Evolutionary conservation across 2,888 invertebrate genomes (phyloP).

Genomic region (Drosophila pseudotakahashii): DNA sequence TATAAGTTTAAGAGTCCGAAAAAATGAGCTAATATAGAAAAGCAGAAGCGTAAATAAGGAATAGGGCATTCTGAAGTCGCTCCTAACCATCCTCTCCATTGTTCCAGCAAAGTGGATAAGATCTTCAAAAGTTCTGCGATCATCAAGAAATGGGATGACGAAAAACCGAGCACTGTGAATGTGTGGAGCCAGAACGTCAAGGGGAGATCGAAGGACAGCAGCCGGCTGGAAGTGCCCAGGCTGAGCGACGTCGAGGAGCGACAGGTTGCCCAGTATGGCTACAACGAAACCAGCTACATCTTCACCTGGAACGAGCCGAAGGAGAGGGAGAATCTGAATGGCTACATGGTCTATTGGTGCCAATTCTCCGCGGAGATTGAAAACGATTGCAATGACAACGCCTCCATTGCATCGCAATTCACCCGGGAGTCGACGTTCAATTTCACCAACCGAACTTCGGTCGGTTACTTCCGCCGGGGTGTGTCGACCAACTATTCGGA

Average conservation of each 20-base stretch:
- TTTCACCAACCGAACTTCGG: too few species aligned
- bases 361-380: too few species aligned
- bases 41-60: too few species aligned
- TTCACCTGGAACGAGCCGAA: neutral
- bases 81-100: neutral
- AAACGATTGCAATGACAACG: neutral
- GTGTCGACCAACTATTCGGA: neutral
- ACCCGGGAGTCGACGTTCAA: neutral
- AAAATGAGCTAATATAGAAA: too few species aligned
- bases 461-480: neutral
- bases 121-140: neutral
- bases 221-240: constrained; percentile 25
- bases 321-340: neutral
- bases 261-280: neutral
- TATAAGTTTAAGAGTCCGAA: too few species aligned
- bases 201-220: constrained; percentile 39
- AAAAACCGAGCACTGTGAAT: constrained; percentile 2
- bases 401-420: neutral
- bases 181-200: constrained; percentile 42
- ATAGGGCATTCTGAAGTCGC: too few species aligned
- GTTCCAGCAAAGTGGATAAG: neutral
- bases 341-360: constrained; percentile 1
- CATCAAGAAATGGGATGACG: neutral
- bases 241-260: neutral
- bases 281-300: neutral